Base-by-base conservation (phyloP, 2,888 invertebrate genomes). In the Drosophila merina region DNA sequence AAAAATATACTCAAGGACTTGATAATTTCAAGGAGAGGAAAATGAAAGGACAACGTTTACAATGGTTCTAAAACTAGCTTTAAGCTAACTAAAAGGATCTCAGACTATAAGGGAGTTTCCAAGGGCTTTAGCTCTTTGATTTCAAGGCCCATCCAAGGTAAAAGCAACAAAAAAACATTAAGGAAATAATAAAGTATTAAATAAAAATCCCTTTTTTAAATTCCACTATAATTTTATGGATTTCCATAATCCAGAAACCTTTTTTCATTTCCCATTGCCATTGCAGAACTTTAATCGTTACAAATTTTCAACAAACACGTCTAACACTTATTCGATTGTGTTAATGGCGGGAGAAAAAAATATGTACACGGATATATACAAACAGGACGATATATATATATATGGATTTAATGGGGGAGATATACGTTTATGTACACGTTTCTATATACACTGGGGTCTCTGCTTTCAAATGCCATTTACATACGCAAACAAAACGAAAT, bases 401-500 rank as follows among this genome's bases (percentile, higher is more conserved):
- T 4, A 42, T 8, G 42, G 42, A 14, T 20, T 42, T 42, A 60
- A 47, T 47, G 47, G 60, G 12, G 9, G 48, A 31, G 62, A 47
- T 60, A 62, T 20, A 20, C 20, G 20, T 20, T 20, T 20, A 20
- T 60, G 47, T 33, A 48, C 60, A 20, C 42, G 7, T 33, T 20
- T 42, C 20, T 30, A 8, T 20, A 60, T 20, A 30, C 12, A 31
- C 30, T 8, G 30, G 57, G 30, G 12, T 40, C 42, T 52, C 14
- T 44, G 42, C 30, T 10, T 33, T 14, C 51, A 48, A 60, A 68
- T 14, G 44, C 50, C 55, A 67, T 68, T 62, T 72, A 73, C 55
- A 78, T 66, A 57, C 50, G 30, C 38, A 75, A 72, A 70, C 60
- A 57, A 75, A 64, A 69, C 52, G 63, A 76, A 67, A 71, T 66